Evolutionary conservation across 2,888 invertebrate species (phyloP).

Genomic region (Caenorhabditis afra): DNA sequence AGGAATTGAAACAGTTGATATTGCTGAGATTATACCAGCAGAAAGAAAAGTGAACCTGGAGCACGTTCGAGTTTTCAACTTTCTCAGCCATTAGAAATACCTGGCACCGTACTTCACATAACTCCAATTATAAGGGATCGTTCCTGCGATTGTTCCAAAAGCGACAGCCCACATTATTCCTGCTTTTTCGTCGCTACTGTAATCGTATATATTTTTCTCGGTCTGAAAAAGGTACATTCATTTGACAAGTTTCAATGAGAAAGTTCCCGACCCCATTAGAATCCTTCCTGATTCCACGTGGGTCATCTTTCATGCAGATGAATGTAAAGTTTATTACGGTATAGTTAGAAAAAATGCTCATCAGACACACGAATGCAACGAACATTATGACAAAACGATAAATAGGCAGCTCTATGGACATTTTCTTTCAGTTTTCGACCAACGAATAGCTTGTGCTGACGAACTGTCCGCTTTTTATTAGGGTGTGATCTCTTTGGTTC

Average conservation of each 20-base stretch:
- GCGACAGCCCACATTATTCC: constrained; percentile 42
- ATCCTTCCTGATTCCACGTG: constrained; percentile 1
- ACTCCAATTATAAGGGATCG: constrained; percentile 30
- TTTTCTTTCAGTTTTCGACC: no score
- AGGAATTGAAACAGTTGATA: constrained; percentile 29
- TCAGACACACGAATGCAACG: constrained; percentile 29
- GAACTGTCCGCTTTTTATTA: no score
- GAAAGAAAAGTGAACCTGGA: constrained; percentile 23
- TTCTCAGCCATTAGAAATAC: neutral
- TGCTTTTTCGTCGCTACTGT: constrained; percentile 27
- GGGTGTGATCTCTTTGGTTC: no score
- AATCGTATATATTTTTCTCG: constrained; percentile 21
- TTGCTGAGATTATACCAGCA: constrained; percentile 22
- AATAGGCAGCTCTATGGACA: neutral
- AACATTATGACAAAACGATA: constrained; percentile 30
- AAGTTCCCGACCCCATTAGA: neutral
- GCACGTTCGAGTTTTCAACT: no score
- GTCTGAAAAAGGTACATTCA: neutral
- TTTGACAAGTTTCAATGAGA: constrained; percentile 30
- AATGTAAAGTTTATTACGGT: constrained; percentile 31
- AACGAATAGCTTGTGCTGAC: no score
- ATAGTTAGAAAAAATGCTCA: constrained; percentile 39
- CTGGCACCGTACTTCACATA: constrained; percentile 36
- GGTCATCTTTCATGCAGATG: constrained; percentile 40
- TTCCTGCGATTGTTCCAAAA: constrained; percentile 32